Percentiles rank a stretch among this genome's conserved stretches.
These are phyloP conservation scores for Biston stratarius DNA, from an alignment of 2,888 invertebrate genomes.

Conservation along the genomic window DNA sequence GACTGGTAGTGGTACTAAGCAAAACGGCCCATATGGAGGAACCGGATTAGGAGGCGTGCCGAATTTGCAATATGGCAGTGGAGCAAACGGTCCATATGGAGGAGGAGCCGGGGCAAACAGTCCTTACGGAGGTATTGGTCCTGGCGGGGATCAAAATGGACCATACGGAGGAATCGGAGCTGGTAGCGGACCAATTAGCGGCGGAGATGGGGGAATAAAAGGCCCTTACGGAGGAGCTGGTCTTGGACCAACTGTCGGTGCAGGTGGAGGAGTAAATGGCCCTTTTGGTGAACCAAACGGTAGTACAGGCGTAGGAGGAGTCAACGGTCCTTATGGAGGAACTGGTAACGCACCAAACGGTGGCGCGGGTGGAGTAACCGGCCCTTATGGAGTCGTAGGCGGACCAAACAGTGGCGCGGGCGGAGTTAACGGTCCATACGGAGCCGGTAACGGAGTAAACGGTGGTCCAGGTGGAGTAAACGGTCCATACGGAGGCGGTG, in stretches of 20 bases:
- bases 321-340: conserved; percentile 5
- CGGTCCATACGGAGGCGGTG: conserved; percentile 22
- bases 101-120: conserved; percentile 10
- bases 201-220: not conserved
- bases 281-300: conserved; percentile 5
- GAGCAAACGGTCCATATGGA: too few relatives aligned
- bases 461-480: conserved; percentile 1
- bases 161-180: conserved; percentile 17
- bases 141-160: too few relatives aligned
- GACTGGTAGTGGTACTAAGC: not conserved
- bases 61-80: conserved; percentile 7
- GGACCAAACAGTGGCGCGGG: conserved; percentile 17
- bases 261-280: too few relatives aligned
- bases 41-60: not conserved
- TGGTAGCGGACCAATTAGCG: conserved; percentile 5
- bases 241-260: too few relatives aligned
- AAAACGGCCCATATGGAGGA: conserved; percentile 16
- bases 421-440: conserved; percentile 14
- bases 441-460: conserved; percentile 2
- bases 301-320: conserved; percentile 18
- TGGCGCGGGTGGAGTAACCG: conserved; percentile 30
- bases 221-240: conserved; percentile 1
- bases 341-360: conserved; percentile 4
- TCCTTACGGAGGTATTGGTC: conserved; percentile 15
- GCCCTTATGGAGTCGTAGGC: conserved; percentile 22